Evolutionary conservation across 1,140 invertebrate genomes (phyloP).

Genomic region (Stenopsyche tienmushanensis): DNA sequence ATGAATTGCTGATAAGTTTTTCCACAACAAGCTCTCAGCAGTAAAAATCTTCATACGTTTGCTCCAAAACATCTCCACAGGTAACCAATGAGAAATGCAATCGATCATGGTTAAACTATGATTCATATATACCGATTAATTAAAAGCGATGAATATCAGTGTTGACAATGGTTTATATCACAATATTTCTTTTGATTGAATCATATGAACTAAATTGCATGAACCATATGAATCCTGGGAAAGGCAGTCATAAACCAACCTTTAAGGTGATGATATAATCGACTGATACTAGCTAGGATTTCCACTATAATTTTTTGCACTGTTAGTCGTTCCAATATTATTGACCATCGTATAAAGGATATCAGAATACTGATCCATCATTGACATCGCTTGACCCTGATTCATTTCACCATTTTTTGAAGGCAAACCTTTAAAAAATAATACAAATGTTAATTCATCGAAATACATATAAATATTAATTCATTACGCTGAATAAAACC

Average conservation of each 20-base stretch:
- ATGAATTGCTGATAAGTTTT: background rate
- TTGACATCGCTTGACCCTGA: constrained; percentile 48
- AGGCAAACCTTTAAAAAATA: constrained; percentile 32
- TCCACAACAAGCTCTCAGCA: background rate
- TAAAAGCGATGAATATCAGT: too few species aligned
- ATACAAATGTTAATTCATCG: background rate
- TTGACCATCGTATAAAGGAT: constrained; percentile 50
- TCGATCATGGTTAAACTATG: too few species aligned
- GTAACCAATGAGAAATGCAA: background rate
- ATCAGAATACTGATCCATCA: constrained; percentile 53
- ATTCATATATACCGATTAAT: too few species aligned
- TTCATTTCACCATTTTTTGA: constrained; percentile 36
- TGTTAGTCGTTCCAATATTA: constrained; percentile 36
- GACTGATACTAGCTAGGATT: constrained; percentile 19
- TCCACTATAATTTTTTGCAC: constrained; percentile 13
- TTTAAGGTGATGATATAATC: background rate
- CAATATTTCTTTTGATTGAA: background rate
- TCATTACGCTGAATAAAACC: constrained; percentile 1
- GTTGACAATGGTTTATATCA: too few species aligned
- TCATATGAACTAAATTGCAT: too few species aligned
- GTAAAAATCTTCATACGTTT: background rate
- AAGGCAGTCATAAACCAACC: constrained; percentile 4
- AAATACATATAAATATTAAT: constrained; percentile 1
- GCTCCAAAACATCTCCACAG: background rate
- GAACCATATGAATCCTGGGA: constrained; percentile 19